Conservation (phyloP, 2,888 invertebrate species). For the Mechanitis messenoides region DNA sequence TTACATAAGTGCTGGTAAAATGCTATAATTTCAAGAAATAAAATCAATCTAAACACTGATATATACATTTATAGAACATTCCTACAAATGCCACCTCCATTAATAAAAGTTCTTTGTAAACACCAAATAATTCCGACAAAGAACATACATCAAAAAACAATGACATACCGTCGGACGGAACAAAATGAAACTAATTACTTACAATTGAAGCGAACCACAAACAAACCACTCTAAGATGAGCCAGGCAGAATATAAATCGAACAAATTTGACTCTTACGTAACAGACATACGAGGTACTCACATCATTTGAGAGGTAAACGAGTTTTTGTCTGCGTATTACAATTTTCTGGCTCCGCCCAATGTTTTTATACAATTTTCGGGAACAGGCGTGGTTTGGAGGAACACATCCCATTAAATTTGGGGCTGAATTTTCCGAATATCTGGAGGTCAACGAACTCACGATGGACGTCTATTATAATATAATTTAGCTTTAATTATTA, state of each 20-base stretch:
- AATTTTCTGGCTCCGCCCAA: constrained; percentile 21
- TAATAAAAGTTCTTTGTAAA: constrained; percentile 8
- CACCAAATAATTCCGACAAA: constrained; percentile 29
- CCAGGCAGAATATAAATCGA: not conserved
- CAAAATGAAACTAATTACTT: constrained; percentile 51
- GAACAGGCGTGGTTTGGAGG: constrained; percentile 21
- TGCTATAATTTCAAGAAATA: not conserved
- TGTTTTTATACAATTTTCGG: constrained; percentile 25
- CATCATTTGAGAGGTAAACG: constrained; percentile 6
- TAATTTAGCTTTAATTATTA: no score
- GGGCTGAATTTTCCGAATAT: constrained; percentile 18
- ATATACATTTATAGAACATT: constrained; percentile 2
- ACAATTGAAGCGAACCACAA: constrained; percentile 34
- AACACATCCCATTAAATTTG: constrained; percentile 25
- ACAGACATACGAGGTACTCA: constrained; percentile 3
- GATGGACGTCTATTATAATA: no score
- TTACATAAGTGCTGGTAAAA: no score
- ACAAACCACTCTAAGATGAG: not conserved
- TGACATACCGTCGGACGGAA: constrained; percentile 40
- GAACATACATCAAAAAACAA: constrained; percentile 42
- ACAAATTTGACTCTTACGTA: constrained; percentile 6
- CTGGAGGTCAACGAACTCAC: not conserved
- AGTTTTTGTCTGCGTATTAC: constrained; percentile 13
- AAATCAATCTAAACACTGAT: not conserved
- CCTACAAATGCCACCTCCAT: constrained; percentile 18